These are phyloP conservation scores for Neelides folsomi DNA, from an alignment of 2,888 invertebrate genomes.

Conservation along the genomic window DNA sequence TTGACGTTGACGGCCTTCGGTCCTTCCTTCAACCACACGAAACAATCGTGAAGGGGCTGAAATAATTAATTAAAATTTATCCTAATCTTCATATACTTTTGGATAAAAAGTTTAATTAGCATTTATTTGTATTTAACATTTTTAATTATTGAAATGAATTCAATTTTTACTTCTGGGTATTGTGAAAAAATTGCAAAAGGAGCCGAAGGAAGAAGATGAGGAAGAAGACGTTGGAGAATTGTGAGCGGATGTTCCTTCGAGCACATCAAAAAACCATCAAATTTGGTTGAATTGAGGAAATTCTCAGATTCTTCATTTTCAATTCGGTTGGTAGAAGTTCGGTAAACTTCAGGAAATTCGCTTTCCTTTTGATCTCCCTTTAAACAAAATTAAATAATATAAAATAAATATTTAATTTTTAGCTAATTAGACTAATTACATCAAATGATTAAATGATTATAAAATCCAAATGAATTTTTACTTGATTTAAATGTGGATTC, in stretches of 20 bases:
- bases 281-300: constrained; percentile 14
- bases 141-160: constrained; percentile 6
- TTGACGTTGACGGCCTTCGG: constrained; percentile 58
- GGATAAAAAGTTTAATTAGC: too few species aligned
- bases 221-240: constrained; percentile 57
- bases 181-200: constrained; percentile 73
- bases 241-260: constrained; percentile 74
- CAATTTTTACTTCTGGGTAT: constrained; percentile 58
- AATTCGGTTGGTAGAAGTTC: constrained; percentile 15
- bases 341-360: too few species aligned
- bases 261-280: constrained; percentile 57
- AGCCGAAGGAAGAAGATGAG: constrained; percentile 65
- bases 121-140: too few species aligned
- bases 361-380: too few species aligned
- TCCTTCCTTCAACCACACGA: constrained; percentile 58
- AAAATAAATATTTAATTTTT: too few species aligned
- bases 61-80: constrained; percentile 6
- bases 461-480: too few species aligned
- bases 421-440: too few species aligned
- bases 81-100: too few species aligned
- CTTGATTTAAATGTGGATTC: too few species aligned
- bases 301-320: constrained; percentile 25
- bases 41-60: constrained; percentile 66
- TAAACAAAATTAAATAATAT: too few species aligned
- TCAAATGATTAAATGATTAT: too few species aligned